A percentile compares a stretch with the other conserved stretches of the same genome.
phyloP scores from a whole-genome alignment of 1,140 invertebrate species.

The Zaprionus inermis region DNA sequence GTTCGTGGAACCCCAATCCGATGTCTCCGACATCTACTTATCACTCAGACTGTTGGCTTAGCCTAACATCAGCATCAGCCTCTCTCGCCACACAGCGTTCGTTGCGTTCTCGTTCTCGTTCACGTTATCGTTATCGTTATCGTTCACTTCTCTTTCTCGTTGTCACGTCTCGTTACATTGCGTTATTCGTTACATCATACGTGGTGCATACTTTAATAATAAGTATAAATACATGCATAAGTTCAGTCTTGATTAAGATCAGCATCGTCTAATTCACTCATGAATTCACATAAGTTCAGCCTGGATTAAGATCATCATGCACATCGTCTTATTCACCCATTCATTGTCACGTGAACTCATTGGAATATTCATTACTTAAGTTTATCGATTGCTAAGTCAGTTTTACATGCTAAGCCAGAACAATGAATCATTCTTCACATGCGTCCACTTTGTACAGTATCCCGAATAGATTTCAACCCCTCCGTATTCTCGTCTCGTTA shows the following conservation, averaged over 20 bases:
- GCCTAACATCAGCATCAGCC: slow-evolving; percentile 51
- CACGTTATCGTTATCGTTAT: slow-evolving; percentile 41
- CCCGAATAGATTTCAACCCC: slow-evolving; percentile 36
- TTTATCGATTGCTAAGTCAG: slow-evolving; percentile 44
- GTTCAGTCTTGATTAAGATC: slow-evolving; percentile 40
- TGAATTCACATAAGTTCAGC: no score
- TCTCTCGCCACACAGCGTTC: slow-evolving; percentile 55
- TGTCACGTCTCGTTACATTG: slow-evolving; percentile 64
- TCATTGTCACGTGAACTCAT: slow-evolving; percentile 12
- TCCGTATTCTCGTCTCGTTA: slow-evolving; percentile 31
- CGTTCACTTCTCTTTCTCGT: slow-evolving; percentile 61
- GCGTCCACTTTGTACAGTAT: slow-evolving; percentile 19
- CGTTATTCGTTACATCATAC: slow-evolving; percentile 45
- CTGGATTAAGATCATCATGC: slow-evolving; percentile 46
- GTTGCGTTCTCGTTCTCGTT: slow-evolving; percentile 60
- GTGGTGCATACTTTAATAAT: slow-evolving; percentile 6
- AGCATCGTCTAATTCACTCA: slow-evolving; percentile 19
- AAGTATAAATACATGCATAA: slow-evolving; percentile 12
- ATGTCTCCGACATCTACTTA: slow-evolving; percentile 50
- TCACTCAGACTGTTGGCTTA: slow-evolving; percentile 30
- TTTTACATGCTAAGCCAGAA: slow-evolving; percentile 37
- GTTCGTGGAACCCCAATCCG: slow-evolving; percentile 26
- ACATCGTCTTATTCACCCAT: slow-evolving; percentile 14
- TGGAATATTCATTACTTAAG: slow-evolving; percentile 20
- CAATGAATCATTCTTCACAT: slow-evolving; percentile 46